Conservation (phyloP, 2,113 vertebrate species). For the Pipa parva region DNA sequence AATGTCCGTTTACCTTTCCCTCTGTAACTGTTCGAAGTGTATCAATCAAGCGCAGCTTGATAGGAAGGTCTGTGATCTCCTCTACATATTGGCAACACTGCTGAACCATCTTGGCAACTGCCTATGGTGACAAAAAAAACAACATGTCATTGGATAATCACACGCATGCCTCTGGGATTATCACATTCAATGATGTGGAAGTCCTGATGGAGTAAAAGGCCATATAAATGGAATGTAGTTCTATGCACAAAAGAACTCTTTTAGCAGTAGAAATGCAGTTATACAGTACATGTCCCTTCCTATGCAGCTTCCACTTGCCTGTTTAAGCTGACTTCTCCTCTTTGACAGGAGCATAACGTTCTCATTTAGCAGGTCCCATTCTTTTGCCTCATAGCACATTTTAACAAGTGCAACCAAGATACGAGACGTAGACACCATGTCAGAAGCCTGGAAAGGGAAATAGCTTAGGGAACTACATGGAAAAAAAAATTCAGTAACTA, state of each 20-base stretch:
- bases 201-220: too few relatives aligned
- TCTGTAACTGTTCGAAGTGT: constrained; percentile 94
- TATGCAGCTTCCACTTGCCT: constrained; percentile 64
- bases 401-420: constrained; percentile 95
- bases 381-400: constrained; percentile 94
- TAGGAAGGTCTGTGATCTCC: constrained; percentile 78
- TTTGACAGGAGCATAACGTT: constrained; percentile 95
- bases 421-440: constrained; percentile 95
- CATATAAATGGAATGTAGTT: too few relatives aligned
- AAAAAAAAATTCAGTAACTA: accelerated
- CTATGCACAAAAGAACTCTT: too few relatives aligned
- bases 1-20: constrained; percentile 80
- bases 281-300: too few relatives aligned
- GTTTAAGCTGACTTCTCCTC: constrained; percentile 94
- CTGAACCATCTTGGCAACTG: constrained; percentile 98
- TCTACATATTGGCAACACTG: constrained; percentile 95
- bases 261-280: too few relatives aligned
- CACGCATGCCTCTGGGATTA: too few relatives aligned
- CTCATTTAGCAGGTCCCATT: constrained; percentile 96
- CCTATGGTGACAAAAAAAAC: constrained; percentile 58
- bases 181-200: too few relatives aligned
- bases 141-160: too few relatives aligned
- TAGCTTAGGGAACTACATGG: not conserved
- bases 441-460: constrained; percentile 76
- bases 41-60: constrained; percentile 92